Conservation (phyloP, 2,113 vertebrate genomes). For the Triplophysa dalaica region DNA sequence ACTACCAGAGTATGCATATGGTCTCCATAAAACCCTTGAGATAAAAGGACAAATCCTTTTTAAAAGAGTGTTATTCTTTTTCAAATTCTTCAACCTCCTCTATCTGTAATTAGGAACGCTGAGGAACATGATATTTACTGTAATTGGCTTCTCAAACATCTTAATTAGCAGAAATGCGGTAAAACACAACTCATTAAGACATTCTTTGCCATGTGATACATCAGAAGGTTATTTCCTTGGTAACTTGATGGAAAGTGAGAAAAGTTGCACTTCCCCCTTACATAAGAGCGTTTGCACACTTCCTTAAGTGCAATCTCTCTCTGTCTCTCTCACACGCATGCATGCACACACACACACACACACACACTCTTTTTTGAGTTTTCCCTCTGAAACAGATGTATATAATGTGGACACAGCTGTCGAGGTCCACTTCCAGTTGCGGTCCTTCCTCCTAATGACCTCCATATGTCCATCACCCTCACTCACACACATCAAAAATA, state of each 20-base stretch:
- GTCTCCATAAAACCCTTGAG: conserved; percentile 24
- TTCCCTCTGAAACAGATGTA: conserved; percentile 50
- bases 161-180: conserved; percentile 32
- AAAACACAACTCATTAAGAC: conserved; percentile 38
- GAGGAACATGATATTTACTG: conserved; percentile 30
- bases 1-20: conserved; percentile 21
- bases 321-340: no score
- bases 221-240: conserved; percentile 34
- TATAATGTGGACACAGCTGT: conserved; percentile 53
- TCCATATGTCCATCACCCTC: conserved; percentile 46
- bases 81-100: conserved; percentile 7
- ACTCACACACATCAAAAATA: conserved; percentile 33
- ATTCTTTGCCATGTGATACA: conserved; percentile 28
- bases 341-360: background rate
- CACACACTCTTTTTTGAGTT: conserved; percentile 26
- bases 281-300: background rate
- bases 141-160: conserved; percentile 46
- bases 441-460: conserved; percentile 51
- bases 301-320: background rate
- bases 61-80: conserved; percentile 1
- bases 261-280: conserved; percentile 10
- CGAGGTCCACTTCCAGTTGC: conserved; percentile 45
- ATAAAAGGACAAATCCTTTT: conserved; percentile 27
- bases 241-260: conserved; percentile 25
- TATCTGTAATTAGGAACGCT: conserved; percentile 30